Evolutionary conservation across 2,888 invertebrate genomes (phyloP).

Genomic region (Stegophylla sp.): DNA sequence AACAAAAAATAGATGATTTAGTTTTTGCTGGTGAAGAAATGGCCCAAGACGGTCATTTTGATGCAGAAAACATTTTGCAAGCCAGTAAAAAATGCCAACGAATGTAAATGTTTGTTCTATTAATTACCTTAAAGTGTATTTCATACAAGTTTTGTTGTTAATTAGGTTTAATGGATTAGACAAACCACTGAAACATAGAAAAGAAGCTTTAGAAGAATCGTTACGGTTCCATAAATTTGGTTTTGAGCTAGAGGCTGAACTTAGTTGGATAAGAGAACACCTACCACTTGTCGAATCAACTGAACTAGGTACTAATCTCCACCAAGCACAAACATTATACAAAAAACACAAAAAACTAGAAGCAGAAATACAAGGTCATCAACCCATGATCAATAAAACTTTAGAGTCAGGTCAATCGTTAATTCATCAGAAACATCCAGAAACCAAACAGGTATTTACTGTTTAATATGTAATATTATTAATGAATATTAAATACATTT

Average conservation of each 20-base stretch:
- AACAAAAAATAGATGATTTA: conserved; percentile 79
- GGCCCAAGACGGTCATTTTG: conserved; percentile 93
- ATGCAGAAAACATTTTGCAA: conserved; percentile 82
- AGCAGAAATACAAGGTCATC: conserved; percentile 86
- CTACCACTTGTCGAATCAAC: conserved; percentile 79
- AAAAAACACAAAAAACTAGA: conserved; percentile 95
- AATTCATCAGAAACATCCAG: conserved; percentile 80
- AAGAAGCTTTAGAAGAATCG: conserved; percentile 83
- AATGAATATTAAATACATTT: not conserved
- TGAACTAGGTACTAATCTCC: conserved; percentile 81
- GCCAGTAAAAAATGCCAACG: conserved; percentile 78
- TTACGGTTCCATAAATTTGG: conserved; percentile 88
- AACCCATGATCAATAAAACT: conserved; percentile 83
- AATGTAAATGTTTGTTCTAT: conserved; percentile 65
- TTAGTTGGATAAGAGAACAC: conserved; percentile 95
- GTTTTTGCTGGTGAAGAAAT: conserved; percentile 84
- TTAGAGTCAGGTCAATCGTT: conserved; percentile 79
- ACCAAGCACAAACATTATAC: conserved; percentile 87
- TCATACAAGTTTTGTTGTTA: not conserved
- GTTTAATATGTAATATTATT: not conserved
- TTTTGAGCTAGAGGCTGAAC: conserved; percentile 89
- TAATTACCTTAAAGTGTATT: not conserved
- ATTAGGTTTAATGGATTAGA: conserved; percentile 73
- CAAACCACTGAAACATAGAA: conserved; percentile 75
- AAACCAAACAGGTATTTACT: conserved; percentile 73